These are phyloP conservation scores for Anoplolepis gracilipes DNA, from an alignment of 1,140 invertebrate genomes.

Conservation along the genomic window DNA sequence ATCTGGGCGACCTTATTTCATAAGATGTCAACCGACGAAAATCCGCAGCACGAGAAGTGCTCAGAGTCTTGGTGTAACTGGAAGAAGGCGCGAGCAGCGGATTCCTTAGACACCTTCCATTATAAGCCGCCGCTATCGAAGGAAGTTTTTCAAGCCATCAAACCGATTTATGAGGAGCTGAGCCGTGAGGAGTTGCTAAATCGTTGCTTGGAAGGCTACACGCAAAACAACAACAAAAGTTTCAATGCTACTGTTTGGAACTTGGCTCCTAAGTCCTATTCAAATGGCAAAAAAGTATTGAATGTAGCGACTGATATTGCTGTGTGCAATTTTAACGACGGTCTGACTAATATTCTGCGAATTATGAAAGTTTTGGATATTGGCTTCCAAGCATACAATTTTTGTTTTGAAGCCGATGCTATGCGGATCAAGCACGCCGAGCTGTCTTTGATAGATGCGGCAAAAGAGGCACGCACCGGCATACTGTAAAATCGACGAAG, in stretches of 20 bases:
- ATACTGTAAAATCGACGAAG: no score
- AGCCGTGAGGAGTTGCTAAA: background rate
- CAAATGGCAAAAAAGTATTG: background rate
- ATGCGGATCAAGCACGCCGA: no score
- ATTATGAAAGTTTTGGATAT: no score
- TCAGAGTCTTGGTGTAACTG: background rate
- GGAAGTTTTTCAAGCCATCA: background rate
- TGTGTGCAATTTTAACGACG: background rate
- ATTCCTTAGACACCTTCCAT: background rate
- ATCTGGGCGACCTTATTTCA: constrained; percentile 4
- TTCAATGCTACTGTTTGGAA: background rate
- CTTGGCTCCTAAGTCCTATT: background rate
- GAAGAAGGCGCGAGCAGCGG: background rate
- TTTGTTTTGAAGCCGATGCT: no score
- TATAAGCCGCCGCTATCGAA: background rate
- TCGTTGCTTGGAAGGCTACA: background rate
- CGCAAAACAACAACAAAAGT: constrained; percentile 12
- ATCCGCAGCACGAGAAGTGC: background rate
- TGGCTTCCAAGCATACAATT: no score
- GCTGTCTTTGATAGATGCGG: no score
- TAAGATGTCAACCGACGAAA: background rate
- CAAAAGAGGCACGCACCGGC: no score
- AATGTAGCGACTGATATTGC: background rate
- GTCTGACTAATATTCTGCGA: background rate
- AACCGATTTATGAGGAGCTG: constrained; percentile 11